phyloP scores from a whole-genome alignment of 2,888 invertebrate genomes.

The Rhabditoides inermis region DNA sequence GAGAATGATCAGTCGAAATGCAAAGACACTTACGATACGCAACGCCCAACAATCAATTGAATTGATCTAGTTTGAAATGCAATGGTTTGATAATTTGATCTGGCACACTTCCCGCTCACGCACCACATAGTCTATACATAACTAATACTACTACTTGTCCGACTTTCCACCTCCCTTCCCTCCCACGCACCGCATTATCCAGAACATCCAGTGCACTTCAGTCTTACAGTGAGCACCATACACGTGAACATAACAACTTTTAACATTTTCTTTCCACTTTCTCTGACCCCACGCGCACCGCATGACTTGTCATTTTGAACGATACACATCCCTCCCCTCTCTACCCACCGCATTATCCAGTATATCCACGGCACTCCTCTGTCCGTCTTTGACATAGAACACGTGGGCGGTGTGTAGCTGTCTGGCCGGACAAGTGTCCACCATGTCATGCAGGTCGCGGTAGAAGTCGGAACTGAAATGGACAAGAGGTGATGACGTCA shows the following conservation, averaged over 20 bases:
- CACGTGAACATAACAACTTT: no score
- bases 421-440: constrained; percentile 61
- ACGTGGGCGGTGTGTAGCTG: constrained; percentile 85
- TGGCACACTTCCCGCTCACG: neutral
- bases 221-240: no score
- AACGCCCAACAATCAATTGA: no score
- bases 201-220: no score
- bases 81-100: no score
- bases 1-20: no score
- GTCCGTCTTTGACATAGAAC: constrained; percentile 83
- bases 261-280: no score
- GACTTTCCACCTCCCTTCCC: no score
- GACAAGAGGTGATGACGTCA: no score
- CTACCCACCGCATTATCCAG: constrained; percentile 66
- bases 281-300: no score
- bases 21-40: neutral
- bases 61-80: no score
- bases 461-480: constrained; percentile 64
- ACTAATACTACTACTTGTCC: neutral
- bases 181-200: no score
- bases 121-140: neutral
- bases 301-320: neutral
- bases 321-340: neutral
- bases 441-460: constrained; percentile 71
- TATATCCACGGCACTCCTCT: constrained; percentile 70